phyloP scores from a whole-genome alignment of 1,140 invertebrate genomes.

The Listronotus bonariensis region DNA sequence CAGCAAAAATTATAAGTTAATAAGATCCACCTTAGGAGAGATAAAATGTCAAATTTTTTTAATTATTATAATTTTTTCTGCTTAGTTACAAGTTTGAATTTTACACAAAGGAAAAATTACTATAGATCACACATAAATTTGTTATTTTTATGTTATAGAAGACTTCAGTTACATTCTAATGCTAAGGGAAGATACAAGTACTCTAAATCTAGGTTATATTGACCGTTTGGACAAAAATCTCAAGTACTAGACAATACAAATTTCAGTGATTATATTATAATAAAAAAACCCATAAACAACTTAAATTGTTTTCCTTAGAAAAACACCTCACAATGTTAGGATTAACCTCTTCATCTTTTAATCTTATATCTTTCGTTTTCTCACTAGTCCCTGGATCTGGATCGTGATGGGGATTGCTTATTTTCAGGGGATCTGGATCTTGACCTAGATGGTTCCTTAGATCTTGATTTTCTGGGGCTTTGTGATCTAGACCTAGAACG shows the following conservation, averaged over 20 bases:
- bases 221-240: no score
- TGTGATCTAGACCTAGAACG: constrained; percentile 64
- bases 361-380: neutral
- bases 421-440: constrained; percentile 66
- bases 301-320: neutral
- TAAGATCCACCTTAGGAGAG: no score
- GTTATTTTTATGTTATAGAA: no score
- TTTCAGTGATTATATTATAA: neutral
- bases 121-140: no score
- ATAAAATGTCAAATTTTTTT: no score
- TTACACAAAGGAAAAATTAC: no score
- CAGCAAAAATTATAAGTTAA: no score
- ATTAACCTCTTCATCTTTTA: neutral
- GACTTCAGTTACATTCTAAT: no score
- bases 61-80: no score
- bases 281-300: neutral
- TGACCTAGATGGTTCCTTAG: constrained; percentile 69
- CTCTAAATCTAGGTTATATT: no score
- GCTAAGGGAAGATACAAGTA: no score
- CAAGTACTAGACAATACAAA: neutral
- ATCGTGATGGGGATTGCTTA: constrained; percentile 41
- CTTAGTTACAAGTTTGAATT: no score
- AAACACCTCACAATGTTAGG: neutral
- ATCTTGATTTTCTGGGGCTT: constrained; percentile 65
- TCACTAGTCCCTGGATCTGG: constrained; percentile 9